phyloP scores from a whole-genome alignment of 2,888 invertebrate genomes.

The Apamea anceps region DNA sequence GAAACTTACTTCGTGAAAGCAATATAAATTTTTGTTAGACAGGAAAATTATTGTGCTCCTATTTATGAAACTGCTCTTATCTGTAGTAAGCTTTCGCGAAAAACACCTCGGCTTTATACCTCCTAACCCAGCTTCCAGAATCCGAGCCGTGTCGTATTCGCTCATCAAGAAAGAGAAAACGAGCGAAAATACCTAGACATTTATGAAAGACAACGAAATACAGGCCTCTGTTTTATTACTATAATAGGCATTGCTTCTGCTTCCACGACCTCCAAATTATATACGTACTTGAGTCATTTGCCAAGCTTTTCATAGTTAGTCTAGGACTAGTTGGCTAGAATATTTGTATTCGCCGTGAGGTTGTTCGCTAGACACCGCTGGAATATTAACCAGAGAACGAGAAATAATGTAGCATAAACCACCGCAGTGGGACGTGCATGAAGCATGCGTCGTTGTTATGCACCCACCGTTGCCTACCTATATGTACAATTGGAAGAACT shows the following conservation, averaged over 20 bases:
- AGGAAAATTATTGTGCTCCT: background rate
- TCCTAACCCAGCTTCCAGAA: background rate
- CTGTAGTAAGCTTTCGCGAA: background rate
- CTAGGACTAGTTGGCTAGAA: constrained; percentile 69
- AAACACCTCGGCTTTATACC: background rate
- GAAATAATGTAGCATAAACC: constrained; percentile 87
- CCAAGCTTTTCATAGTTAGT: constrained; percentile 81
- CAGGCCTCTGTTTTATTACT: constrained; percentile 28
- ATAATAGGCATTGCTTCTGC: constrained; percentile 35
- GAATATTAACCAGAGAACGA: constrained; percentile 84
- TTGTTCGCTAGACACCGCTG: constrained; percentile 76
- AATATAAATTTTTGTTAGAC: background rate
- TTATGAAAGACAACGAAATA: constrained; percentile 24
- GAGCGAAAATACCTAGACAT: constrained; percentile 28
- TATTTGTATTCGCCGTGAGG: constrained; percentile 84
- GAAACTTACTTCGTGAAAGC: background rate
- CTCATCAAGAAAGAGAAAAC: constrained; percentile 10
- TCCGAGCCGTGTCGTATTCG: background rate
- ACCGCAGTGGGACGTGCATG: constrained; percentile 84
- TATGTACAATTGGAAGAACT: constrained; percentile 52
- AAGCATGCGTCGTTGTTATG: constrained; percentile 74
- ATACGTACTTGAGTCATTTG: constrained; percentile 69
- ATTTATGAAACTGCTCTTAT: background rate
- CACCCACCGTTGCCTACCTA: constrained; percentile 60
- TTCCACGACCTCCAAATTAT: constrained; percentile 44